A percentile compares a stretch with the other conserved stretches of the same genome.
phyloP scores from a whole-genome alignment of 1,140 invertebrate genomes.

The Polypedilum pembai region DNA sequence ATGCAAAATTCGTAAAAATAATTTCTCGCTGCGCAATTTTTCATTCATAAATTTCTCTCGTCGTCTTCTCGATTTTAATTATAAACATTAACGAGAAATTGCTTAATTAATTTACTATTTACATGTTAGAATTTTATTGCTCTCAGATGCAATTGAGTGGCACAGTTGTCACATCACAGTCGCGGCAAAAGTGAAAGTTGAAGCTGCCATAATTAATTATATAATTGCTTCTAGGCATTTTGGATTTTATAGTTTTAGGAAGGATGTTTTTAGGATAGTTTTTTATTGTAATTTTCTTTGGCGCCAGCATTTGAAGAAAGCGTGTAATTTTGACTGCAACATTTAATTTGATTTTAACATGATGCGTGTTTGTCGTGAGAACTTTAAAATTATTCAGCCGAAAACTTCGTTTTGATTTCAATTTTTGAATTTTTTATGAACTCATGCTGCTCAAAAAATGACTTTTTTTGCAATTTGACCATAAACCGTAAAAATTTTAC shows the following conservation, averaged over 20 bases:
- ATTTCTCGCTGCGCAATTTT: constrained; percentile 3
- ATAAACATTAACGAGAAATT: not conserved
- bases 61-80: not conserved
- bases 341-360: too few relatives aligned
- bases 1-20: constrained; percentile 20
- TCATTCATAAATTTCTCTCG: not conserved
- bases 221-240: too few relatives aligned
- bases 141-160: not conserved
- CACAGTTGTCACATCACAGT: not conserved
- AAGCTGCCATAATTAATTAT: not conserved
- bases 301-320: not conserved
- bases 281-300: not conserved
- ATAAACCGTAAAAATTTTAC: too few relatives aligned
- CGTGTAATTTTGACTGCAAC: too few relatives aligned
- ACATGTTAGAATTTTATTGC: constrained; percentile 9
- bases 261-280: not conserved
- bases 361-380: too few relatives aligned
- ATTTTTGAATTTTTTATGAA: too few relatives aligned
- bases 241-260: not conserved
- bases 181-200: constrained; percentile 1
- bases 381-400: too few relatives aligned
- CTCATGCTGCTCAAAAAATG: too few relatives aligned
- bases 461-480: too few relatives aligned
- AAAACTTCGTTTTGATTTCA: too few relatives aligned
- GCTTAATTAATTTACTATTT: constrained; percentile 19